Evolutionary conservation across 2,113 vertebrate genomes (phyloP), one percentile per base, ranked within the genome.

Genomic region (Lasiurus cinereus): DNA sequence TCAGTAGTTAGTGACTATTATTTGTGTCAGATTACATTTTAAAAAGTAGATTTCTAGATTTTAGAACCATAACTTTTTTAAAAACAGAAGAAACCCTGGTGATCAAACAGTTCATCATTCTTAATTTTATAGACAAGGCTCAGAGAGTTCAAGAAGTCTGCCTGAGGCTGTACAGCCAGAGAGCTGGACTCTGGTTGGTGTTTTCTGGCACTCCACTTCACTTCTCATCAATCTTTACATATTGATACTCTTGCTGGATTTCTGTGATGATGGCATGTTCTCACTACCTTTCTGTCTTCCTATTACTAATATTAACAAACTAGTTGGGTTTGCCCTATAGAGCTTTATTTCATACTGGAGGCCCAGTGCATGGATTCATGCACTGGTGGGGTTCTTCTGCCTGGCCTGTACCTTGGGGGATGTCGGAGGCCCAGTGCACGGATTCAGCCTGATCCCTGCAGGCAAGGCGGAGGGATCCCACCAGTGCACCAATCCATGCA

Each of bases 41-140:
- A 29, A 24, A 74, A 54, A 87, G 48, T 77, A 95, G 76, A 94
- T 76, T n/a, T 72, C 19, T 93, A 27, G 67, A 62, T 91, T 89
- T 87, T 78, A n/a, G 50, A 76, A 64, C 39, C n/a, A 70, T 48
- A 69, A 43, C 6, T 12, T 48, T 43, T 82, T 79, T 74, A 46
- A 67, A 52, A 84, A 64, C 76, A 46, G 66, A 83, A 22, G 69
- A 29, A 88, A 29, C 16, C 62, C 66, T 62, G 18, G 12, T 54
- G 39, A 52, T 43, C 16, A n/a, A 22, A 9, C 6, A 22, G 21
- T 21, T 5, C 12, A 10, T 16, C 24, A 21, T 56, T 70, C 43
- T 56, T 74, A 29, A 8, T 69, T 22, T 90, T 39, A 85, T 8
- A 27, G 22, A 7, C 2, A 4, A 89, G 27, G 48, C 43, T 31